Evolutionary conservation across 2,113 vertebrate genomes (phyloP).

Genomic region (Diglossa brunneiventris): DNA sequence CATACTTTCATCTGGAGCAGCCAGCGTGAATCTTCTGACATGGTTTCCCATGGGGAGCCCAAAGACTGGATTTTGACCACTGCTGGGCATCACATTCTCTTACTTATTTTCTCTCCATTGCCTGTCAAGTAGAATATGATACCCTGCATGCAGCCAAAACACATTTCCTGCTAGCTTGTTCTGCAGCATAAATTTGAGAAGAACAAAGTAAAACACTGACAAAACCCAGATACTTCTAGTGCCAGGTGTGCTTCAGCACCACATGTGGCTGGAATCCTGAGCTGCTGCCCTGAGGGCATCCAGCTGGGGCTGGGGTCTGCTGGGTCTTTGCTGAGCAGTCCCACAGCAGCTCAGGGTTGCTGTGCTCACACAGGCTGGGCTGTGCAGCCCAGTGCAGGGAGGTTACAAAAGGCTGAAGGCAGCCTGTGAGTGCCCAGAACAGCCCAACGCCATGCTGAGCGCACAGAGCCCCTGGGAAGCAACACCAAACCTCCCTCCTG

Average conservation of each 20-base stretch:
- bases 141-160: background rate
- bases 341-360: background rate
- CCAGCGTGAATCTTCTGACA: background rate
- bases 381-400: background rate
- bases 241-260: background rate
- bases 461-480: background rate
- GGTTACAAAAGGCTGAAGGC: background rate
- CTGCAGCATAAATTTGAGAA: background rate
- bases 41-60: background rate
- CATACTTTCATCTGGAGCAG: background rate
- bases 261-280: background rate
- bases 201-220: background rate
- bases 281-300: background rate
- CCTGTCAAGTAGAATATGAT: background rate
- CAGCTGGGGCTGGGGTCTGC: background rate
- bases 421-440: background rate
- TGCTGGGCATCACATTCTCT: background rate
- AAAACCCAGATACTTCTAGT: background rate
- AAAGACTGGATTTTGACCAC: background rate
- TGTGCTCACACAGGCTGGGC: background rate
- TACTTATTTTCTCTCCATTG: background rate
- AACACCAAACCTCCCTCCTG: background rate
- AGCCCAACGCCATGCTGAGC: fast-evolving
- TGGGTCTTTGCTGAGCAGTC: background rate
- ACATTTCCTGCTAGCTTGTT: background rate